Evolutionary conservation across 2,888 invertebrate species (phyloP), one percentile per base, ranked within the genome.

Genomic region (Epinotia nisella): DNA sequence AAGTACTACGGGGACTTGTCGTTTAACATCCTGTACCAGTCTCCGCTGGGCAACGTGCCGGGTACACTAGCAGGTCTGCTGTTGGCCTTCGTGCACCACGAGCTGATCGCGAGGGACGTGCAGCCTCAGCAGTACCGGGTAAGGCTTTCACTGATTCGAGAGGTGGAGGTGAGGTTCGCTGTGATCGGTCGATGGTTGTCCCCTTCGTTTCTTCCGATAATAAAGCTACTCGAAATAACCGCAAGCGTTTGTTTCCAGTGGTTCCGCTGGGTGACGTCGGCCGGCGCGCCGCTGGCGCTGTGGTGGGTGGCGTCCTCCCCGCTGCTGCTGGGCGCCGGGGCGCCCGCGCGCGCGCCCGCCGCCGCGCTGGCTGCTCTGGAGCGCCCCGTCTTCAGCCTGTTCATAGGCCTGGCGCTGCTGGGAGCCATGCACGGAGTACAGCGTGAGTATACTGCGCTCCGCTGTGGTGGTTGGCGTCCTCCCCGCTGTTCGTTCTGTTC

Each of bases 1-100:
- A 76, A 83, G 71, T 93, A 92, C 85, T 76, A 78, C 58, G 89
- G 83, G 19, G 88, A 87, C 59, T 11, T 78, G 17, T 90, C 92
- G 3, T 92, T 92, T 88, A 88, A 92, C 86, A 81, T 87, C 83
- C 81, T 92, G 80, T 93, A 93, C 85, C 92, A 92, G 87, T 91
- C 94, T 17, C 88, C 93, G 81, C 83, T 90, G 79, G 88, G 92
- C 81, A 90, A 92, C 86, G 87, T 86, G 77, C 87, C 90, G 71
- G 91, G 91, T 77, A 87, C 88, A 75, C 86, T 93, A 67, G 88
- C 86, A 2, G 93, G 93, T 0, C 79, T 92, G 76, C 82, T 91
- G 80, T 85, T 93, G 13, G 93, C 93, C 53, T 88, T 88, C 78
- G 75, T 81, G 74, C 90, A 90, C 77, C 89, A 87, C 81, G 70